Evolutionary conservation across 2,888 invertebrate genomes (phyloP), one percentile per base, ranked within the genome.

Genomic region (Hedychridium roseum): DNA sequence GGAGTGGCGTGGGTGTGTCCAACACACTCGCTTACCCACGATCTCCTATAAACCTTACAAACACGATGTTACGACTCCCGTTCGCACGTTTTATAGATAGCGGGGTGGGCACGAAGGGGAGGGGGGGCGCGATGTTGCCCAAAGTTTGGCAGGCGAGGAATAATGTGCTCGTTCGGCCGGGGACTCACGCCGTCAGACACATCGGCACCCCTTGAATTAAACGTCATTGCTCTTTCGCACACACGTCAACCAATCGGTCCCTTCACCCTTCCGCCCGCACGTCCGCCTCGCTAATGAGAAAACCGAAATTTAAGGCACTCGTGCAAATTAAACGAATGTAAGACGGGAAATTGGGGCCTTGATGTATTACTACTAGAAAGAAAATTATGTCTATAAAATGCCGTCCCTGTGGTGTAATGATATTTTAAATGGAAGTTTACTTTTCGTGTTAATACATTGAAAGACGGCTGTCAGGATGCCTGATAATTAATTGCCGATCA

Each of bases 1-100:
- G 74, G 74, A 72, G 75, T 71, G 74, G 71, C 75, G 74, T 74
- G 74, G 75, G 74, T 74, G 74, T 74, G 75, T 73, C 75, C 59
- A 66, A 68, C 68, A 64, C 54, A 59, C 58, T 60, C 60, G 56
- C 57, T 65, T n/a, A n/a, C 61, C 43, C 64, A 58, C 61, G 60
- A 58, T 59, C 56, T 48, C 46, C 53, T 56, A 56, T 58, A 55
- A 55, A 58, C 57, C 50, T 55, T 53, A 51, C 57, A 59, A 64
- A 68, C 68, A 60, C 59, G 61, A 59, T 68, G 66, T 68, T 60
- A 64, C 43, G 60, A 64, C 64, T 66, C 59, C 60, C 57, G 68
- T 60, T 63, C 54, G 61, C 65, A 54, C 49, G 47, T 56, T 58
- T 56, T 54, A 58, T 48, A 44, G n/a, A n/a, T n/a, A n/a, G n/a